Evolutionary conservation across 2,888 invertebrate species (phyloP).

Genomic region (Gerosis bhagava): DNA sequence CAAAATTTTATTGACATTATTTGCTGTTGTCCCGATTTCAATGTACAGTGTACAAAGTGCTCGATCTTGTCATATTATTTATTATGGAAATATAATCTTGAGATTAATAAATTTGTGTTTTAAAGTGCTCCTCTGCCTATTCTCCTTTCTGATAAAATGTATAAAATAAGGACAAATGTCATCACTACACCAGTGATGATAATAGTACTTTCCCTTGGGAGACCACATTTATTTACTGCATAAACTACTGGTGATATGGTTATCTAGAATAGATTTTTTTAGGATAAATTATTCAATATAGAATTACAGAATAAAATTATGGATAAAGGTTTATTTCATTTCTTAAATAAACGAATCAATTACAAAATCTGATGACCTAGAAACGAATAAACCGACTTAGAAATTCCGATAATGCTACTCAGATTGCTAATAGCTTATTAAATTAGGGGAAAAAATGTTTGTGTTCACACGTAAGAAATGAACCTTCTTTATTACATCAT

Average conservation of each 20-base stretch:
- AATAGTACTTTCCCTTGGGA: slow-evolving; percentile 61
- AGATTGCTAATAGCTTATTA: too few relatives aligned
- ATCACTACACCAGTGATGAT: slow-evolving; percentile 49
- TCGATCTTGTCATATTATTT: slow-evolving; percentile 80
- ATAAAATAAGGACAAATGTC: slow-evolving; percentile 40
- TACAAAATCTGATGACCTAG: too few relatives aligned
- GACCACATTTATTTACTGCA: slow-evolving; percentile 57
- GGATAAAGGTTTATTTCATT: too few relatives aligned
- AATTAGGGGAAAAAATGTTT: too few relatives aligned
- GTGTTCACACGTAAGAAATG: too few relatives aligned
- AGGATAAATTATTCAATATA: neutral
- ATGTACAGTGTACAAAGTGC: slow-evolving; percentile 74
- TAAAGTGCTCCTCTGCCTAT: slow-evolving; percentile 42
- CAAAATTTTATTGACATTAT: too few relatives aligned
- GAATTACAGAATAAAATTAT: too few relatives aligned
- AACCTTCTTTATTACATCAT: too few relatives aligned
- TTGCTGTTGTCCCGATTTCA: slow-evolving; percentile 40
- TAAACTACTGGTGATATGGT: slow-evolving; percentile 53
- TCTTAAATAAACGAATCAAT: too few relatives aligned
- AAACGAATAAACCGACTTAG: too few relatives aligned
- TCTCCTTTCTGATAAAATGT: slow-evolving; percentile 36
- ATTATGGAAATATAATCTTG: slow-evolving; percentile 74
- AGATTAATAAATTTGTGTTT: slow-evolving; percentile 48
- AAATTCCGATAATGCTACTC: too few relatives aligned
- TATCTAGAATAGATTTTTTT: slow-evolving; percentile 51